Base-by-base conservation (phyloP, 2,113 vertebrate species). In the Coptodon rendalli region DNA sequence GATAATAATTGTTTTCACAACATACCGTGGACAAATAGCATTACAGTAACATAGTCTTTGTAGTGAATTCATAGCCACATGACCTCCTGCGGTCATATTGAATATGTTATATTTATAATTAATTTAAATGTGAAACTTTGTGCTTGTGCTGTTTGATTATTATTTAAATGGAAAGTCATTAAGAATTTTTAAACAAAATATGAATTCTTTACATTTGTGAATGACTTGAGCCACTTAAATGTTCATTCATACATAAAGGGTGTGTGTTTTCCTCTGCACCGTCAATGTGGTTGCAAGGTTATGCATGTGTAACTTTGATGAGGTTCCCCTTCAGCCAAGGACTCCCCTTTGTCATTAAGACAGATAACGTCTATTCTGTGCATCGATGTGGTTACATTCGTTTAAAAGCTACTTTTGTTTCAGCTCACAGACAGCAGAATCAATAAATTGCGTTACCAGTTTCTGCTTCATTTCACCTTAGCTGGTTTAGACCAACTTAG, bases 321-420 rank as follows among this genome's bases (percentile, higher is more conserved):
- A 94, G 89, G 88, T 93, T 94, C 91, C 88, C 91, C 92, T 92
- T 91, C 89, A 92, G 66, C 91, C 92, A 94, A 95, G 91, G 92
- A 89, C 93, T 93, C 68, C 79, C 82, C 57, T 93, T 91, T 91
- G 91, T 94, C 94, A 93, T 93, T 89, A 93, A 93, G 93, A 95
- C 45, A 89, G 92, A 94, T 95, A 92, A 91, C 91, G 91, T 93
- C 94, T 90, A 89, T 90, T 52, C 63, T 24, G 80, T 71, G 90
- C 91, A 91, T 92, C 76, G 73, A 90, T 92, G 93, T 89, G 90
- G 85, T 82, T 83, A 66, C 90, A 86, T 93, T 90, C 34, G 87
- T 94, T 89, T 89, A 94, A 93, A 88, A 87, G 78, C 90, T 87
- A 82, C 93, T 93, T 93, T 93, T 95, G 93, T 95, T 94, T 95